A percentile compares a stretch with the other conserved stretches of the same genome.
Evolutionary conservation across 1,140 invertebrate species (phyloP).

Genomic region (Cataglyphis hispanica): DNA sequence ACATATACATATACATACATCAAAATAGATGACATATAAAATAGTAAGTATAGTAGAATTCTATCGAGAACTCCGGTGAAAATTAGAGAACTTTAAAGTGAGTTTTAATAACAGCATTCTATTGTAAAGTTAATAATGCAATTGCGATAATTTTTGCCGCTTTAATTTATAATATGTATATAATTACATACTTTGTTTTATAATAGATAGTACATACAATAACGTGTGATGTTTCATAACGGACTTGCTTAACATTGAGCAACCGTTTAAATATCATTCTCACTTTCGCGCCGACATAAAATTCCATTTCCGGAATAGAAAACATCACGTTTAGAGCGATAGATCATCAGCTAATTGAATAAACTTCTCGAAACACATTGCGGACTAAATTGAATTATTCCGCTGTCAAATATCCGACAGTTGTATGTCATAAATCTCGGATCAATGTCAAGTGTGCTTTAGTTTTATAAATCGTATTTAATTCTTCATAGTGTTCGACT

Average conservation of each 20-base stretch:
- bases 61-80: no score
- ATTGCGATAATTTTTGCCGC: background rate
- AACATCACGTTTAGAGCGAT: background rate
- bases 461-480: background rate
- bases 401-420: background rate
- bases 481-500: background rate
- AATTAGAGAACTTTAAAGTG: background rate
- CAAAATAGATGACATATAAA: no score
- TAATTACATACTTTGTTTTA: background rate
- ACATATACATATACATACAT: no score
- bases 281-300: no score
- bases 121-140: background rate
- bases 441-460: background rate
- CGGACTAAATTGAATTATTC: background rate
- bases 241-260: background rate
- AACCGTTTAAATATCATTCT: background rate
- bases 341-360: conserved; percentile 1
- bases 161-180: background rate
- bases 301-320: background rate
- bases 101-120: background rate
- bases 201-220: background rate
- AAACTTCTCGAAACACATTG: background rate
- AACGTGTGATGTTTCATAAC: background rate
- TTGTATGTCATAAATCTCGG: background rate
- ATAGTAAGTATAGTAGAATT: no score